Conservation (phyloP, 2,797 vertebrate species). For the Lepilemur ruficaudatus region DNA sequence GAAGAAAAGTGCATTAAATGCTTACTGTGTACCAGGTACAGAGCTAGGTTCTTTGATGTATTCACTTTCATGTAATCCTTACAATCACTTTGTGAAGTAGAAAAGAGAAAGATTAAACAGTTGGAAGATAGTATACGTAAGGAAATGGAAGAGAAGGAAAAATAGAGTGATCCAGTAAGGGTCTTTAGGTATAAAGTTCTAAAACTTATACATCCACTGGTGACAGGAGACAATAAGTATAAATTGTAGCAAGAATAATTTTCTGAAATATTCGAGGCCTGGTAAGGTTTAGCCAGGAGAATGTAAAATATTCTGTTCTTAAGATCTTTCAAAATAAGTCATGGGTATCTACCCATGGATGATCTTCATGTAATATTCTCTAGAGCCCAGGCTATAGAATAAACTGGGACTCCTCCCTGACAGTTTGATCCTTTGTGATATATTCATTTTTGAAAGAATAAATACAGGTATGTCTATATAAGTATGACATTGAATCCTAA, state of each 20-base stretch:
- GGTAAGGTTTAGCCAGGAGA: background rate
- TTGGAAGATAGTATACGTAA: background rate
- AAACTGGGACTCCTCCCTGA: background rate
- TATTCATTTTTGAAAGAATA: constrained; percentile 13
- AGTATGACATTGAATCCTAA: background rate
- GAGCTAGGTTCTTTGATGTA: background rate
- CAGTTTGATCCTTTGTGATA: background rate
- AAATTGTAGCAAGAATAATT: background rate
- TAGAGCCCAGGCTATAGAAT: background rate
- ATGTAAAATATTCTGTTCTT: background rate
- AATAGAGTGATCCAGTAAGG: background rate
- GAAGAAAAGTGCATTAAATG: constrained; percentile 14
- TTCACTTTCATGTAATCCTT: background rate
- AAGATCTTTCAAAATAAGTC: background rate
- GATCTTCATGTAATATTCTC: background rate
- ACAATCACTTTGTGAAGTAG: background rate
- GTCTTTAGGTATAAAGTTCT: background rate
- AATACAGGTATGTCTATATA: background rate
- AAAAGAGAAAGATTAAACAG: background rate
- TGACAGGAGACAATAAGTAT: background rate
- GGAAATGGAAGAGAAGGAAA: constrained; percentile 25
- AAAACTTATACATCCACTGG: background rate
- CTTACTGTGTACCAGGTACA: background rate
- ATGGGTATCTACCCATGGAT: background rate
- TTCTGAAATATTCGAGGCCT: background rate